Evolutionary conservation across 1,140 invertebrate genomes (phyloP), one percentile per base, ranked within the genome.

Genomic region (Macrocentrus cingulum): DNA sequence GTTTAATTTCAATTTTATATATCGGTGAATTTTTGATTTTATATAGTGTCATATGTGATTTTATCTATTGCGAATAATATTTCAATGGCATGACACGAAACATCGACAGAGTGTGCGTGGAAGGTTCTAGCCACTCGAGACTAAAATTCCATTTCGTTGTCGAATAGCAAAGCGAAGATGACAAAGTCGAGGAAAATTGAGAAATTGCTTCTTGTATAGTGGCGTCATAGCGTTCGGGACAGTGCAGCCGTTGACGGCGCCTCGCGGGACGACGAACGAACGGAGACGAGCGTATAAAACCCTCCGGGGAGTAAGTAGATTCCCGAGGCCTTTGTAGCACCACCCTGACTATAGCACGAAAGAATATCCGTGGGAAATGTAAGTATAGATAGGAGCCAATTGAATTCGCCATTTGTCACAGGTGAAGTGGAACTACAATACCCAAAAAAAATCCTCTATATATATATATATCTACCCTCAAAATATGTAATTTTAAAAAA

Each of bases 131-230:
- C 65, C 63, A 66, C 65, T 68, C 55, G 65, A 59, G 58, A 58
- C 62, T 63, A 68, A 78, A 79, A 79, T 80, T 78, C 74, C 74
- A 78, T 79, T 79, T 80, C 64, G 62, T 42, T 61, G 63, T 60
- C 67, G 69, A 77, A 77, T 75, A 71, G 72, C 68, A 71, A 76
- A 74, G 75, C 74, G 76, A 76, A 76, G 71, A 78, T 79, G 77
- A 78, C 76, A 79, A 80, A 78, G 77, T 78, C 73, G 61, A 62
- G 66, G 66, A 75, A 80, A 79, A 80, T 80, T 78, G 76, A 72
- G 71, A 80, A 80, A 80, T 80, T 79, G 75, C 74, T 71, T 70
- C 70, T 51, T 60, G 45, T 57, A n/a, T n/a, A 59, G 61, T 59
- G 59, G 56, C 58, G 53, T 56, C 39, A n/a, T n/a, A 45, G 37